Conservation (phyloP, 2,797 vertebrate species). For the Morelia viridis region DNA sequence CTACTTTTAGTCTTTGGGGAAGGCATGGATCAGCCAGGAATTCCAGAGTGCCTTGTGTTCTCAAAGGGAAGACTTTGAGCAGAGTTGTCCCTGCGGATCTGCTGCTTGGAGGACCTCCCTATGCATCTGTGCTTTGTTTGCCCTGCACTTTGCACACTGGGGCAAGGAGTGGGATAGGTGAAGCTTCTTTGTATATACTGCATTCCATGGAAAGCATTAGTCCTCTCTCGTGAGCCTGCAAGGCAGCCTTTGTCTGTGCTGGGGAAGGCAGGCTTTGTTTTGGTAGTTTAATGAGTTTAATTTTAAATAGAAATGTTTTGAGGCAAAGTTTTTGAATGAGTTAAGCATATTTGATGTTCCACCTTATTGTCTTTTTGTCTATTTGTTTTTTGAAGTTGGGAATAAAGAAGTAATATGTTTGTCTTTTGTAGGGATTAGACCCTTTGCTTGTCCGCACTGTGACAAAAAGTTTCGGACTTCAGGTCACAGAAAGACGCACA, state of each 20-base stretch:
- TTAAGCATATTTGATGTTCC: background rate
- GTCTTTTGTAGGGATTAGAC: constrained; percentile 83
- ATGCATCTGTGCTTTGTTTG: background rate
- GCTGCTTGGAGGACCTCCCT: background rate
- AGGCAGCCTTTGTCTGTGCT: background rate
- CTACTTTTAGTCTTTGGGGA: background rate
- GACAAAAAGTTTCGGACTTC: constrained; percentile 98
- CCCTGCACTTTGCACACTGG: background rate
- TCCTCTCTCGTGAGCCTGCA: background rate
- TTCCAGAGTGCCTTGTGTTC: background rate
- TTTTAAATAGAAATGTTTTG: background rate
- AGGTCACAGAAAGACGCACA: constrained; percentile 95
- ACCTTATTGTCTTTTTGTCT: background rate
- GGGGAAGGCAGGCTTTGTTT: background rate
- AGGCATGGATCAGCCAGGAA: background rate
- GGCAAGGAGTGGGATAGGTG: background rate
- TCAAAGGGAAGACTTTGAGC: background rate
- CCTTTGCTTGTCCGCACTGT: constrained; percentile 96
- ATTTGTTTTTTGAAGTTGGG: background rate
- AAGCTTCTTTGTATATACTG: background rate
- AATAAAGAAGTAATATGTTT: constrained; percentile 4
- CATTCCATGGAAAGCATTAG: background rate
- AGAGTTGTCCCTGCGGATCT: background rate
- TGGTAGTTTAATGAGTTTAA: background rate
- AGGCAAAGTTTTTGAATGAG: background rate